Base-by-base conservation (phyloP, 2,113 vertebrate genomes). In the Ammodytes marinus region DNA sequence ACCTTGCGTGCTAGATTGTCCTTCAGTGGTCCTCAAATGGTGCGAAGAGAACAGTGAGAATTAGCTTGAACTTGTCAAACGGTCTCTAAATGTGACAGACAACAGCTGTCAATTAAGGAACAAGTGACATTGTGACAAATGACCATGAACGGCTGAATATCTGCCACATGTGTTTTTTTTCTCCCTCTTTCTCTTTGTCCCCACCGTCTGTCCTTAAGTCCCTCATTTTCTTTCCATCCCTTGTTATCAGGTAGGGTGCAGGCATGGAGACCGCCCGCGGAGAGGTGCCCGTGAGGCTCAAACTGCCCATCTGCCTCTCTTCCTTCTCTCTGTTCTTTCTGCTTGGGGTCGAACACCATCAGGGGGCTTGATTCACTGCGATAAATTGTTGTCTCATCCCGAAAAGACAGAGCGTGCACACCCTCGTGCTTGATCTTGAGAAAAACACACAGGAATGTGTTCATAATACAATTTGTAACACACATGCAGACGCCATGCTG, bases 231-330 rank as follows among this genome's bases (percentile, higher is more conserved):
- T 79, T 73, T 50, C 76, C 57, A 60, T 71, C 58, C 72, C 57
- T 77, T 15, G 84, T 92, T 93, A 93, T 93, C 92, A 93, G 90
- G 12, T 71, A 8, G 80, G 88, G 80, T 77, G 80, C 92, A 93
- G 92, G 80, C 91, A 72, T 64, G 52, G 49, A 55, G 88, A 86
- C 91, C 85, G 58, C 92, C 88, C 39, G 76, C 45, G 1, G 88
- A 91, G 88, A 83, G 79, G 71, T 86, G 85, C 77, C 89, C 82
- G 73, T 66, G 45, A 87, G 92, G 69, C 88, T 85, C 69, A 83
- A 77, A 84, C 77, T 67, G 79, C 80, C 71, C 67, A 69, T 66
- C 73, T 85, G 65, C 66, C 78, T 77, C 64, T 66, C 53, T 79
- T 49, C 64, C 82, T 79, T 64, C 78, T 82, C 76, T 90, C 84